Evolutionary conservation across 2,888 invertebrate species (phyloP), one percentile per base, ranked within the genome.

Genomic region (Tortrix viridana): DNA sequence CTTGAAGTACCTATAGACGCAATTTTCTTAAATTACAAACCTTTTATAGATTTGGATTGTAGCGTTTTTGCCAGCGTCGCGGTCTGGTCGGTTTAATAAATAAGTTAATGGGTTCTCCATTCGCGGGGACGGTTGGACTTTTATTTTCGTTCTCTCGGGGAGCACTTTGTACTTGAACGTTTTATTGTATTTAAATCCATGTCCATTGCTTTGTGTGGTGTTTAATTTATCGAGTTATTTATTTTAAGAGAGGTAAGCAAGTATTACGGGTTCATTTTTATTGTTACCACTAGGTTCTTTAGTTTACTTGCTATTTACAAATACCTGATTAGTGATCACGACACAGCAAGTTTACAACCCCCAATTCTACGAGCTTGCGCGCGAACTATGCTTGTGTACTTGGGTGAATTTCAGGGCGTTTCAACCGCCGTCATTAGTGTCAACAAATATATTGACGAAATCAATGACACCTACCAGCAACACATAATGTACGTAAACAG

Each of bases 41-140:
- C 18, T 23, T 49, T n/a, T 47, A 14, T 32, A 18, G 5, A 19
- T 19, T 37, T 41, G 9, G 52, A 20, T 52, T 5, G 22, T 37
- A 7, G 20, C 19, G 50, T 37, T 50, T 37, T 37, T 14, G 52
- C 19, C 38, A 52, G 20, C 52, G 38, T 26, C 7, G 41, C 43
- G 54, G 41, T 54, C 43, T 41, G 44, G 22, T 43, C 22, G 38
- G 22, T 53, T 53, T 41, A 37, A 41, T 53, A 41, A 53, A 49
- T 41, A n/a, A 44, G 54, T 54, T 44, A 44, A 54, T 54, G 44
- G 54, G 26, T 44, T 43, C 23, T 54, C 18, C 54, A 23, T 44
- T 54, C 43, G 54, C 26, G 44, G 54, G 44, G 22, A 9, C 12
- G 12, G 23, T 44, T 43, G 22, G 23, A 26, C 41, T 53, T 54